Evolutionary conservation across 53 echinoderm and acorn worm species (phyloP).

Genomic region (Patiria pectinifera): DNA sequence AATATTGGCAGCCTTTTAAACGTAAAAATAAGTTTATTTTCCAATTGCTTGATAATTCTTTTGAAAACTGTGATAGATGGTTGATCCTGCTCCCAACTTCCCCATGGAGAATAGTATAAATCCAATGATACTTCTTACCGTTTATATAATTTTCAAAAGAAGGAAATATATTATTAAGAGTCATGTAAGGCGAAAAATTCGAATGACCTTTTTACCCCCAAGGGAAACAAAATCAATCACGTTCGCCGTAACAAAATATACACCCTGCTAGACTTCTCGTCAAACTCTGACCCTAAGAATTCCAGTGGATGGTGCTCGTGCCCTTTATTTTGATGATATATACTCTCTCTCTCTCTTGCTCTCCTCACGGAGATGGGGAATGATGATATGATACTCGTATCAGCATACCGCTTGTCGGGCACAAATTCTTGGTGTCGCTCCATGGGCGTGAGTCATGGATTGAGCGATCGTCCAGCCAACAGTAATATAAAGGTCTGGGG

Average conservation of each 20-base stretch:
- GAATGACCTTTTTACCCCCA: neutral
- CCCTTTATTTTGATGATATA: neutral
- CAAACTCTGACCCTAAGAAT: slow-evolving; percentile 25
- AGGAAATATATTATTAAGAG: neutral
- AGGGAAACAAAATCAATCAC: neutral
- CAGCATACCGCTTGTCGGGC: slow-evolving; percentile 31
- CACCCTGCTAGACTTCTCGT: neutral
- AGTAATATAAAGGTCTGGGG: neutral
- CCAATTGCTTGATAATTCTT: no score
- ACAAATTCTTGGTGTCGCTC: slow-evolving; percentile 47
- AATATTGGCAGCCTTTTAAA: no score
- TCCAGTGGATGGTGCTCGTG: neutral
- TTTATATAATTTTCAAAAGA: neutral
- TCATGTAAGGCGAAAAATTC: neutral
- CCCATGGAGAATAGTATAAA: no score
- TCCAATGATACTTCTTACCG: no score
- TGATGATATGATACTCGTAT: slow-evolving; percentile 18
- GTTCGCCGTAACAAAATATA: slow-evolving; percentile 16
- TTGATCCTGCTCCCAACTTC: no score
- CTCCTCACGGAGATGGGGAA: neutral
- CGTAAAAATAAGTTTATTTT: no score
- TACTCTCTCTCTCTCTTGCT: neutral
- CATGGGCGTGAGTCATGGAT: slow-evolving; percentile 36
- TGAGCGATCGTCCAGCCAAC: neutral
- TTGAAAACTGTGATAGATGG: no score